These are phyloP conservation scores for Bombus turneri DNA, from an alignment of 1,140 invertebrate genomes.

Conservation along the genomic window DNA sequence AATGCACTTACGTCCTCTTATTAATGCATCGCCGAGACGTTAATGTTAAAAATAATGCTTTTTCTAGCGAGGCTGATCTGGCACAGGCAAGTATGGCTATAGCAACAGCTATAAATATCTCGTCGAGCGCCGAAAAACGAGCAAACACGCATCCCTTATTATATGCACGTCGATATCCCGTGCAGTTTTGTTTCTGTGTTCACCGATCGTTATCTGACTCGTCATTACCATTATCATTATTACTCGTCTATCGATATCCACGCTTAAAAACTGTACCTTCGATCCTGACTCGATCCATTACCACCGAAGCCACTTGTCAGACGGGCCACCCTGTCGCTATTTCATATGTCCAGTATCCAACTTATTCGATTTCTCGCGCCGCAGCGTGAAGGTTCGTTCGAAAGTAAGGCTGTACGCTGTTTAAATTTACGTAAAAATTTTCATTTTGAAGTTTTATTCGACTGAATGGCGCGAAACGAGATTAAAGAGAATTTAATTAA, in stretches of 20 bases:
- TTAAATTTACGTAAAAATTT: too few relatives aligned
- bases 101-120: conserved; percentile 36
- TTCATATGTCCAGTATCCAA: background rate
- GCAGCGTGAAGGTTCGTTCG: background rate
- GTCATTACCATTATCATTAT: conserved; percentile 45
- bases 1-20: background rate
- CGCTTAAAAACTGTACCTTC: conserved; percentile 11
- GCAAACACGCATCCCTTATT: conserved; percentile 32
- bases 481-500: too few relatives aligned
- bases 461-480: too few relatives aligned
- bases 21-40: background rate
- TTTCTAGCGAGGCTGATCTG: background rate
- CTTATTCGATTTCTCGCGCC: background rate
- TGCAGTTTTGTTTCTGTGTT: conserved; percentile 23
- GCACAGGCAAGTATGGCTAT: background rate
- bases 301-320: conserved; percentile 4
- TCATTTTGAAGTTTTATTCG: too few relatives aligned
- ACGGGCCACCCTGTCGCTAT: background rate
- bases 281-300: conserved; percentile 33
- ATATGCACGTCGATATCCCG: conserved; percentile 30
- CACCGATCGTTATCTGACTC: conserved; percentile 35
- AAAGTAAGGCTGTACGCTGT: too few relatives aligned
- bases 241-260: conserved; percentile 32
- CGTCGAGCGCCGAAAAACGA: conserved; percentile 25
- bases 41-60: conserved; percentile 25